Conservation (phyloP, 2,888 invertebrate genomes). For the Odontocerum albicorne region DNA sequence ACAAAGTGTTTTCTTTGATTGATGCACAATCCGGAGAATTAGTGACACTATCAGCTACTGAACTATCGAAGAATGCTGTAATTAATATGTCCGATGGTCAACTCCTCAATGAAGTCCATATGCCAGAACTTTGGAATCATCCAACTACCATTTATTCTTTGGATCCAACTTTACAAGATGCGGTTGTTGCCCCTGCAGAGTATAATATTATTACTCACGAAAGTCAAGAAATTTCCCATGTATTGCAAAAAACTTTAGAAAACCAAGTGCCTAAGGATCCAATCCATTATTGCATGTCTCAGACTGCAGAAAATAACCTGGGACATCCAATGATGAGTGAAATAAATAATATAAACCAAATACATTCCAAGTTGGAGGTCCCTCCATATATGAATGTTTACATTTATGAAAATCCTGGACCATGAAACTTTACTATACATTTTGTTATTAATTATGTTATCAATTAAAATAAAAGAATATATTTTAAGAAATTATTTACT, state of each 20-base stretch:
- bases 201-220: constrained; percentile 21
- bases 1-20: constrained; percentile 30
- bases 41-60: constrained; percentile 31
- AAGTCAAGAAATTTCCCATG: constrained; percentile 14
- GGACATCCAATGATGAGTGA: constrained; percentile 2
- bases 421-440: no score
- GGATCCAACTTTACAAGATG: constrained; percentile 22
- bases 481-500: no score
- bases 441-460: no score
- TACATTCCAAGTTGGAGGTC: neutral
- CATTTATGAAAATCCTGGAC: constrained; percentile 12
- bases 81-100: constrained; percentile 31
- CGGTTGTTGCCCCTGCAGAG: constrained; percentile 12
- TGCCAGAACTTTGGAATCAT: constrained; percentile 29
- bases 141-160: constrained; percentile 20
- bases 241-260: constrained; percentile 15
- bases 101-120: constrained; percentile 29
- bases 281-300: constrained; percentile 13
- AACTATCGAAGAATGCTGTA: constrained; percentile 32
- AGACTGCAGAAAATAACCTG: no score
- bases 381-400: constrained; percentile 11
- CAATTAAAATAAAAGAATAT: no score
- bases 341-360: neutral
- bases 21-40: constrained; percentile 36
- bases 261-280: constrained; percentile 12